These are phyloP conservation scores for Dascyllus trimaculatus DNA, from an alignment of 2,113 vertebrate genomes.

Conservation along the genomic window DNA sequence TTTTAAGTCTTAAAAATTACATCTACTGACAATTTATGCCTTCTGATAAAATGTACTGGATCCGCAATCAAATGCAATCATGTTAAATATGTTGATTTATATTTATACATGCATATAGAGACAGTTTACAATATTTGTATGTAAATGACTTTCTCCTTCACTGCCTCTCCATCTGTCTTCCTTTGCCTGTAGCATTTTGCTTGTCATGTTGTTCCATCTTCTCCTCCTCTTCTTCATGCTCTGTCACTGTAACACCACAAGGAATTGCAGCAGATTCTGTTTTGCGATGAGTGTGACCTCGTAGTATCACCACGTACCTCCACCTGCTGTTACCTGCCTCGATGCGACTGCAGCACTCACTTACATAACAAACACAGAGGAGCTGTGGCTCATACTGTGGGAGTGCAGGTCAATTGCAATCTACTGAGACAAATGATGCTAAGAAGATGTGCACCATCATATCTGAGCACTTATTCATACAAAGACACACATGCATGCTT, in stretches of 20 bases:
- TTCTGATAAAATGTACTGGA: not conserved
- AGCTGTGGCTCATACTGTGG: constrained; percentile 9
- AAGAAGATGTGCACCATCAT: not conserved
- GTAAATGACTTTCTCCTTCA: constrained; percentile 16
- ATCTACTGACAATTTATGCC: not conserved
- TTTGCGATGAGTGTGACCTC: not conserved
- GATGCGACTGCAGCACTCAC: constrained; percentile 23
- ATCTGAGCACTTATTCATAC: constrained; percentile 9
- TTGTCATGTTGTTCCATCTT: not conserved
- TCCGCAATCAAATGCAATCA: not conserved
- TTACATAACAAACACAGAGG: constrained; percentile 38
- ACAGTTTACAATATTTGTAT: not conserved
- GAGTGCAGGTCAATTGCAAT: not conserved
- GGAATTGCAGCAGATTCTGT: not conserved
- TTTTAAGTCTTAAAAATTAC: not conserved
- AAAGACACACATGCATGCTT: not conserved
- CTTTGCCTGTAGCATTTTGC: constrained; percentile 24
- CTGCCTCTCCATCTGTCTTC: constrained; percentile 6
- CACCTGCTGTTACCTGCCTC: constrained; percentile 18
- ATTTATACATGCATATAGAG: not conserved
- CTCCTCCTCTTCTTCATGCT: constrained; percentile 5
- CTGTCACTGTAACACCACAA: not conserved
- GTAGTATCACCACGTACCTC: not conserved
- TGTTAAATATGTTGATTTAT: constrained; percentile 18
- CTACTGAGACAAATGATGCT: not conserved